Evolutionary conservation across 2,888 invertebrate genomes (phyloP).

Genomic region (Drosophila robusta): DNA sequence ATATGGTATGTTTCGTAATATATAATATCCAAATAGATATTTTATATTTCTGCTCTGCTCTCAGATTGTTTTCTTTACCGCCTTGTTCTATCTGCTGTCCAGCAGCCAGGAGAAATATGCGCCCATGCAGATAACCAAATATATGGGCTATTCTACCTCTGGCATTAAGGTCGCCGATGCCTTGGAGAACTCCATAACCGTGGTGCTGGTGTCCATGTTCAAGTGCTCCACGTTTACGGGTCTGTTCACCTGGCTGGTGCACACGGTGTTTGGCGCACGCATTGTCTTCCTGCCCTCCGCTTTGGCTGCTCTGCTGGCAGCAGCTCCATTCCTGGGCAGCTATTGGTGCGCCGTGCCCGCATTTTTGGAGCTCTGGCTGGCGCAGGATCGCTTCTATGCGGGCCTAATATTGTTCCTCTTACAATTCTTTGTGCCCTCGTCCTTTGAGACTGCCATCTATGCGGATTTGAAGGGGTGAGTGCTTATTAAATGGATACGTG

Average conservation of each 20-base stretch:
- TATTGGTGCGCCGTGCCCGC: constrained; percentile 98
- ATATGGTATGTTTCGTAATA: constrained; percentile 87
- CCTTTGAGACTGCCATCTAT: constrained; percentile 98
- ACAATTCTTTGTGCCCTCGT: constrained; percentile 94
- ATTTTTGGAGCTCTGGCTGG: constrained; percentile 96
- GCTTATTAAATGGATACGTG: neutral
- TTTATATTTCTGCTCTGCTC: neutral
- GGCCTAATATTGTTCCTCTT: constrained; percentile 92
- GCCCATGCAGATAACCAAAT: constrained; percentile 94
- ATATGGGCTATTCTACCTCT: constrained; percentile 90
- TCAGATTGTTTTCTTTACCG: constrained; percentile 98
- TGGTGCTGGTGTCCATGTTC: constrained; percentile 97
- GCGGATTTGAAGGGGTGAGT: constrained; percentile 97
- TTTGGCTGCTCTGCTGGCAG: constrained; percentile 95
- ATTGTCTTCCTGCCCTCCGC: constrained; percentile 96
- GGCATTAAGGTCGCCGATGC: constrained; percentile 92
- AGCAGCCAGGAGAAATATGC: constrained; percentile 95
- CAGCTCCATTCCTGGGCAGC: constrained; percentile 97
- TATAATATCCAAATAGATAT: neutral
- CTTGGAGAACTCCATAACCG: constrained; percentile 94
- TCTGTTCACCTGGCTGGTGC: constrained; percentile 98
- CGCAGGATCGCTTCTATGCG: constrained; percentile 92
- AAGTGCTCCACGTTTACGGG: constrained; percentile 99
- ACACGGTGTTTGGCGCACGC: constrained; percentile 96
- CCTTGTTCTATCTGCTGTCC: constrained; percentile 97